Conservation (phyloP, 2,113 vertebrate species). For the Apteryx owenii region DNA sequence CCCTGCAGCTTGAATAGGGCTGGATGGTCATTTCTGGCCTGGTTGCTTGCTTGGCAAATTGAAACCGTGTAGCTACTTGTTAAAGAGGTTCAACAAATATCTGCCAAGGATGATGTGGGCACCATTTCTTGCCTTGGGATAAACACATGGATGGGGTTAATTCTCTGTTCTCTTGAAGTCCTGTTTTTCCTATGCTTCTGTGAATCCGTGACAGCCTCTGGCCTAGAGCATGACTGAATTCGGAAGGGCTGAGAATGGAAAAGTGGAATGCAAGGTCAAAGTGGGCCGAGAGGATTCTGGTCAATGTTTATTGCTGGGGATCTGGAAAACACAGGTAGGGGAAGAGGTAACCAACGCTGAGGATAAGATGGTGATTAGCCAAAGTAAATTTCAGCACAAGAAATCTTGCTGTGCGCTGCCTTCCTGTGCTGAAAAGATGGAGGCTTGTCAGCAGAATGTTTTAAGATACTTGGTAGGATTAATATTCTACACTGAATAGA, state of each 20-base stretch:
- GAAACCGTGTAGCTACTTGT: not conserved
- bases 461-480: slow-evolving; percentile 40
- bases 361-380: not conserved
- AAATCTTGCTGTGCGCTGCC: not conserved
- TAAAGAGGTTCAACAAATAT: not conserved
- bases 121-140: not conserved
- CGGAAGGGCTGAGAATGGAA: not conserved
- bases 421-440: not conserved
- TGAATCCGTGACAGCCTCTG: not conserved
- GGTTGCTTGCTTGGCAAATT: not conserved
- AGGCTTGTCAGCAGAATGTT: slow-evolving; percentile 16
- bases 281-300: not conserved
- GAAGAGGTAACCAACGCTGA: not conserved
- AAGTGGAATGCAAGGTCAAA: not conserved
- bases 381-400: not conserved
- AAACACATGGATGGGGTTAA: not conserved
- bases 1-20: not conserved
- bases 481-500: slow-evolving; percentile 22
- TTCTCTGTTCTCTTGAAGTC: not conserved
- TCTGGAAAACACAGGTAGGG: not conserved
- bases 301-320: not conserved
- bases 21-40: not conserved
- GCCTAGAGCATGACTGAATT: not conserved
- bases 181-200: not conserved
- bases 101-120: not conserved